phyloP scores from a whole-genome alignment of 2,113 vertebrate species.

The Aegypius monachus region DNA sequence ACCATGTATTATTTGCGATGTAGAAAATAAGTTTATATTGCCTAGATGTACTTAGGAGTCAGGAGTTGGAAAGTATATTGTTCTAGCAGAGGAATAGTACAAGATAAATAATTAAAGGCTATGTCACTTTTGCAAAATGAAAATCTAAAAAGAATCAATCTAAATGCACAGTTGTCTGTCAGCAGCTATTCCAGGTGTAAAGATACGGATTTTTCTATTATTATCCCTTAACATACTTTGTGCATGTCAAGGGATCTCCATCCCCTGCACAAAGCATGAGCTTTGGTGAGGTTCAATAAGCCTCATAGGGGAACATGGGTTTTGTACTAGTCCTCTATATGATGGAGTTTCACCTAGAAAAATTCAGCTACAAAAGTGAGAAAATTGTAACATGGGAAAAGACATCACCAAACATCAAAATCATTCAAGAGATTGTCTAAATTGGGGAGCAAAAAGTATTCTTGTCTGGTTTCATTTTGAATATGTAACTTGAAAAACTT shows the following conservation, averaged over 20 bases:
- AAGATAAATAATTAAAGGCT: background rate
- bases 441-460: background rate
- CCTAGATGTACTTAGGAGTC: background rate
- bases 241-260: rapidly evolving
- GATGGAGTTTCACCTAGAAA: background rate
- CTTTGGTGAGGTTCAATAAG: background rate
- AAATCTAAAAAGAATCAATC: background rate
- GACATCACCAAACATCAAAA: background rate
- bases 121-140: background rate
- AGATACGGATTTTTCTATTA: background rate
- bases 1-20: background rate
- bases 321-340: background rate
- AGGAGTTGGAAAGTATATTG: background rate
- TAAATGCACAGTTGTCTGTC: background rate
- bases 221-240: background rate
- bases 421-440: background rate
- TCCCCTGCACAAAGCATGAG: background rate
- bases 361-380: background rate
- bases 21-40: background rate
- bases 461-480: background rate
- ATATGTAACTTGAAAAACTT: background rate
- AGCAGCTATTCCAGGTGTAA: background rate
- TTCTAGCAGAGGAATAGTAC: background rate
- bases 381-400: background rate
- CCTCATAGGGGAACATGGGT: rapidly evolving